These are phyloP conservation scores for Turnix velox DNA, from an alignment of 2,113 vertebrate genomes.

Conservation along the genomic window DNA sequence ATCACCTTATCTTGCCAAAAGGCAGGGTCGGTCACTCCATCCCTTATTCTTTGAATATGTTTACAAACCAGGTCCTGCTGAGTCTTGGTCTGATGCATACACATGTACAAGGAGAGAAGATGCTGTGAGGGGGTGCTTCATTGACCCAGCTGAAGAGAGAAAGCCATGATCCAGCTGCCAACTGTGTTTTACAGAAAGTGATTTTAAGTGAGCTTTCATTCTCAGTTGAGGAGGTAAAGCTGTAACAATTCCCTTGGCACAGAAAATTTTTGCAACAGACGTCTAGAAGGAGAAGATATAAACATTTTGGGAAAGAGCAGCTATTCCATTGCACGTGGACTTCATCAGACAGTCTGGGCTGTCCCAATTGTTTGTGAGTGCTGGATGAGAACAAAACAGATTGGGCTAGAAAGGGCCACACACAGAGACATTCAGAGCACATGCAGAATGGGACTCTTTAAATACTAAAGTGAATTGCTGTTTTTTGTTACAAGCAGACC, in stretches of 20 bases:
- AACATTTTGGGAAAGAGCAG: neutral
- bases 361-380: conserved; percentile 44
- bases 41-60: neutral
- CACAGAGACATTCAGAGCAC: conserved; percentile 18
- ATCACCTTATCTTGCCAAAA: neutral
- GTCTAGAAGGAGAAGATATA: neutral
- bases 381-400: conserved; percentile 54
- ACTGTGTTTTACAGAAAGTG: neutral
- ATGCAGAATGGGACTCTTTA: conserved; percentile 1
- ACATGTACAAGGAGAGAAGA: neutral
- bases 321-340: neutral
- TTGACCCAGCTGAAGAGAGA: neutral
- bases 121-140: neutral
- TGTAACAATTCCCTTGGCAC: neutral
- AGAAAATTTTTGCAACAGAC: neutral
- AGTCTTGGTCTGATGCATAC: neutral
- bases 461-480: neutral
- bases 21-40: neutral
- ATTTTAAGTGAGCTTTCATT: neutral
- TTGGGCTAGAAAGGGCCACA: conserved; percentile 53
- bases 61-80: neutral
- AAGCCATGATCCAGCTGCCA: neutral
- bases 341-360: conserved; percentile 25
- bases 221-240: neutral
- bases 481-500: neutral